Evolutionary conservation across 2,888 invertebrate genomes (phyloP).

Genomic region (Pyrrhia umbra): DNA sequence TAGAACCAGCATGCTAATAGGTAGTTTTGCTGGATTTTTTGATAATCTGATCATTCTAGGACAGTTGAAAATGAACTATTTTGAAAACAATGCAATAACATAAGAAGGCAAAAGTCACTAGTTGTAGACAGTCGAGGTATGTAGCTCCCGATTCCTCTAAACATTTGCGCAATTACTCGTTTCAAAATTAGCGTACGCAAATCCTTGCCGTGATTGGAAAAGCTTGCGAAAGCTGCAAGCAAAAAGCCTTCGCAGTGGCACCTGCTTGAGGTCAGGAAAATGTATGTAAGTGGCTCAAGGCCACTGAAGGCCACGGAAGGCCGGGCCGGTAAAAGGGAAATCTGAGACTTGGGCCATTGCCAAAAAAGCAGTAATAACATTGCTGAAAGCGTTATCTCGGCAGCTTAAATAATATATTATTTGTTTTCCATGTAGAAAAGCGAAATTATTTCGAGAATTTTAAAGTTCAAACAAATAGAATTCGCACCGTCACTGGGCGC

Average conservation of each 20-base stretch:
- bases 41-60: neutral
- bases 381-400: constrained; percentile 37
- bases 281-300: constrained; percentile 56
- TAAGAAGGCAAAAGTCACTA: constrained; percentile 14
- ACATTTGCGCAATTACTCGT: constrained; percentile 2
- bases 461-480: constrained; percentile 12
- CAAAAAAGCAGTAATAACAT: constrained; percentile 49
- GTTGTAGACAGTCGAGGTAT: neutral
- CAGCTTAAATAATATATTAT: constrained; percentile 39
- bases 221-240: constrained; percentile 29
- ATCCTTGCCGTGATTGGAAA: constrained; percentile 37
- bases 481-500: constrained; percentile 35
- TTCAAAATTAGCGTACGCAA: constrained; percentile 28
- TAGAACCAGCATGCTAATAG: neutral
- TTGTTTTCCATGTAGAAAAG: constrained; percentile 29
- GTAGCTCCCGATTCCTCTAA: neutral
- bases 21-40: neutral
- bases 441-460: constrained; percentile 23
- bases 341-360: constrained; percentile 51
- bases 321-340: constrained; percentile 53
- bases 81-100: too few relatives aligned
- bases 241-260: constrained; percentile 39
- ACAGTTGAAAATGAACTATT: too few relatives aligned
- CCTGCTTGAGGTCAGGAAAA: constrained; percentile 48
- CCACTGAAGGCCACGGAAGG: constrained; percentile 49